Evolutionary conservation across 2,113 vertebrate species (phyloP), one percentile per base, ranked within the genome.

Genomic region (Trochalopteron elliotii): DNA sequence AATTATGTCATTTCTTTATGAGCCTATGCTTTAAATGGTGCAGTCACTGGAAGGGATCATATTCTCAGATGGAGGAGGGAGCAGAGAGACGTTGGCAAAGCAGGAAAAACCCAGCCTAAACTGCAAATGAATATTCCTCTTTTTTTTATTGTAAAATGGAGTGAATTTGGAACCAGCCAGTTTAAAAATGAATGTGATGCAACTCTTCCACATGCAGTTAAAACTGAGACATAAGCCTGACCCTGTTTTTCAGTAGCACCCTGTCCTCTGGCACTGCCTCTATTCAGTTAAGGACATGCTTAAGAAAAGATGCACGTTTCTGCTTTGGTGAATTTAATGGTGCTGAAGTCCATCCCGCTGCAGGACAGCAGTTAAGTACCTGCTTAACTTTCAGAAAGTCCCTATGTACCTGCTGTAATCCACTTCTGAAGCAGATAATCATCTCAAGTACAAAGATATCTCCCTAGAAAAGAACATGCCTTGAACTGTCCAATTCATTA

Each of bases 281-380:
- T 71, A 0, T 89, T 92, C 74, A 45, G n/a, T 57, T 91, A 93
- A 95, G 83, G 83, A 89, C 94, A 87, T 53, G 78, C 74, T 96
- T 96, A 94, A 94, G 77, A 95, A 96, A 95, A 95, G 77, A 87
- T 89, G 47, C 93, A 94, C 72, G 52, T 97, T 96, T 93, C 91
- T 91, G 91, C 77, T 81, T 69, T 81, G 69, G 72, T 84, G 70
- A 94, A 78, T 94, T 94, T 87, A 94, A 79, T 65, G 77, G 78
- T 78, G 49, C 69, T 87, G 74, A 93, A 92, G 89, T 84, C 91
- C 86, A 89, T 93, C 88, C 85, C 76, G 75, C 52, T 94, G 77
- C 80, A 94, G 86, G 82, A 95, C 76, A 75, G 83, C 45, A 83
- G 87, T 81, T 88, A 94, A 91, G 64, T 87, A 87, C 72, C 83